phyloP scores from a whole-genome alignment of 2,888 invertebrate species.

The Drosophila subsilvestris region DNA sequence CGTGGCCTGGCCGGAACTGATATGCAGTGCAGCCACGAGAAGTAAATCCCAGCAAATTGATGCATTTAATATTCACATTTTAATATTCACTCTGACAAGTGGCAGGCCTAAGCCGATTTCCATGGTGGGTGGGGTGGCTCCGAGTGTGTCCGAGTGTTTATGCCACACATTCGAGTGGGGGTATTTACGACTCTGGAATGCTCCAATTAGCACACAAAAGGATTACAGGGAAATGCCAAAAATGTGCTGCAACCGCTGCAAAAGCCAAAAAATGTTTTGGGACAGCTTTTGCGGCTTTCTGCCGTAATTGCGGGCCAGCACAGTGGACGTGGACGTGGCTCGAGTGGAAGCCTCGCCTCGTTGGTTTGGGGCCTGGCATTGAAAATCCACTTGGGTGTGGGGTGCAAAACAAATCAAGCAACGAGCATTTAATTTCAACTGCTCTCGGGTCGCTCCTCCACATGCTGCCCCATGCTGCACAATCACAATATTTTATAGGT shows the following conservation, averaged over 20 bases:
- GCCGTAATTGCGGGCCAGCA: conserved; percentile 55
- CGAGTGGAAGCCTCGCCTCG: conserved; percentile 13
- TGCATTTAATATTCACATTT: conserved; percentile 56
- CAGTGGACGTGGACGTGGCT: conserved; percentile 27
- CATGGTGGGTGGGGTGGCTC: conserved; percentile 10
- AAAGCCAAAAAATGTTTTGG: conserved; percentile 37
- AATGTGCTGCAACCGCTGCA: conserved; percentile 39
- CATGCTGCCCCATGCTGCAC: conserved; percentile 12
- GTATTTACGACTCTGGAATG: conserved; percentile 61
- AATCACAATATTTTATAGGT: conserved; percentile 65
- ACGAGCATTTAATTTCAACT: conserved; percentile 68
- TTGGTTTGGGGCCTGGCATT: conserved; percentile 6
- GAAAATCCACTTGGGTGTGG: conserved; percentile 44
- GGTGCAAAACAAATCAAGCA: conserved; percentile 52
- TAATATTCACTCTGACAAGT: conserved; percentile 45
- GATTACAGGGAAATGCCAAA: conserved; percentile 65
- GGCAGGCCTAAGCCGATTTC: conserved; percentile 65
- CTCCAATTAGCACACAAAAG: conserved; percentile 76
- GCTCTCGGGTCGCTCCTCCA: neutral
- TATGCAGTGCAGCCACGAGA: conserved; percentile 8
- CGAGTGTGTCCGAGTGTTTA: conserved; percentile 53
- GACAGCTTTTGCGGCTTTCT: conserved; percentile 48
- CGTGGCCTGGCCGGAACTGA: neutral
- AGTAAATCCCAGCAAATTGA: conserved; percentile 45
- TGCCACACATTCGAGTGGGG: conserved; percentile 50